phyloP scores from a whole-genome alignment of 2,888 invertebrate genomes.

The Mayetiola destructor region DNA sequence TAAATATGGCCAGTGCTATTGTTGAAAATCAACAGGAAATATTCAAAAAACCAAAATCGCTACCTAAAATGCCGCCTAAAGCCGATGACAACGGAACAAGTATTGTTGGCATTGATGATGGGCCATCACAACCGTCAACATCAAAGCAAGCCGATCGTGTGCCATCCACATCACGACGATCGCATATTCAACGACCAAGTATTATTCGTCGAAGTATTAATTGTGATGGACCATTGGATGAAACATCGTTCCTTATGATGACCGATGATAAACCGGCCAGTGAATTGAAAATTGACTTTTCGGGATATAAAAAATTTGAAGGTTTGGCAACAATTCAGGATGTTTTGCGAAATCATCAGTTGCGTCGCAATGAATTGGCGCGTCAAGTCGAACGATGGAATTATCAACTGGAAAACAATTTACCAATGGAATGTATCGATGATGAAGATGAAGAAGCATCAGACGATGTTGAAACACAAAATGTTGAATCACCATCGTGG shows the following conservation, averaged over 20 bases:
- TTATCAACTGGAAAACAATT: background rate
- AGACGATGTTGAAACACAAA: background rate
- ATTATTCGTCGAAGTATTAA: background rate
- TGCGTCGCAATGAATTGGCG: background rate
- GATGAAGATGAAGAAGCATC: background rate
- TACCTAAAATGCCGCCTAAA: too few species aligned
- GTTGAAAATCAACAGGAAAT: background rate
- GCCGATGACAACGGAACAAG: too few species aligned
- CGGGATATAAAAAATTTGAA: background rate
- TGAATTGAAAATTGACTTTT: background rate
- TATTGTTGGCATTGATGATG: too few species aligned
- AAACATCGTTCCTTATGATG: background rate
- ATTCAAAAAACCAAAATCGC: too few species aligned
- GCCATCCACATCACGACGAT: too few species aligned
- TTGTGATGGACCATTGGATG: background rate
- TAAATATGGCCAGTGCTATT: background rate
- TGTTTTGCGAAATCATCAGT: background rate
- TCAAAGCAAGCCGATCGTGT: too few species aligned
- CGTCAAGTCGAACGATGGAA: background rate
- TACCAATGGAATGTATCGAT: too few species aligned
- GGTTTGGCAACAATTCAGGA: background rate
- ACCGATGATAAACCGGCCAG: background rate
- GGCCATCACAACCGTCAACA: too few species aligned
- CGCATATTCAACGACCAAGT: background rate
- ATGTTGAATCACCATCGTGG: constrained; percentile 6